Percentiles rank a stretch among this genome's conserved stretches.
Evolutionary conservation across 2,888 invertebrate genomes (phyloP).

Genomic region (Corbicula japonica): DNA sequence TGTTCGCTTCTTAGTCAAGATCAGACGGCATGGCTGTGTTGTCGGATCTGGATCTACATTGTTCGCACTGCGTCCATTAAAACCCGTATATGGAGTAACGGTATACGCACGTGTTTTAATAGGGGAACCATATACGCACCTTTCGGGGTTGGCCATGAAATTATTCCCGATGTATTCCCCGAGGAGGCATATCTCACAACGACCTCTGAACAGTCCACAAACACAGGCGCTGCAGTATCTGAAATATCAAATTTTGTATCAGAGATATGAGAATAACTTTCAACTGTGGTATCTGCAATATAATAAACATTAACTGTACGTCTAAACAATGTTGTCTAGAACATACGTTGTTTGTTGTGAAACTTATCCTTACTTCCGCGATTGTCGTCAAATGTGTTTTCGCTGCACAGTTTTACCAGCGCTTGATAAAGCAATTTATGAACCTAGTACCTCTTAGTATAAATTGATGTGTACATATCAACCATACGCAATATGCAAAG

Average conservation of each 20-base stretch:
- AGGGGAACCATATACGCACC: neutral
- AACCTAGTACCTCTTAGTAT: no score
- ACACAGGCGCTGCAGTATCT: slow-evolving; percentile 10
- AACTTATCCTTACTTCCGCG: no score
- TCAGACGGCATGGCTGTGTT: neutral
- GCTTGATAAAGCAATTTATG: no score
- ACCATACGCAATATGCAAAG: no score
- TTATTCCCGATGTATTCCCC: neutral
- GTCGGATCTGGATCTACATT: neutral
- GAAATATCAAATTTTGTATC: neutral
- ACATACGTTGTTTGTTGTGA: no score
- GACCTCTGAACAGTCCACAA: neutral
- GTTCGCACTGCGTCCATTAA: neutral
- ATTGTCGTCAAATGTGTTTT: no score
- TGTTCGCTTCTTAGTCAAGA: no score
- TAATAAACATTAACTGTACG: neutral
- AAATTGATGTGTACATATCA: no score
- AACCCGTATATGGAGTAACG: neutral
- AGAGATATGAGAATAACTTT: neutral
- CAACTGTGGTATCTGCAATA: neutral
- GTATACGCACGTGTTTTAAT: neutral
- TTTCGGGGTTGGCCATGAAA: neutral
- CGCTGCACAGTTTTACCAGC: no score
- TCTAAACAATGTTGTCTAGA: no score
- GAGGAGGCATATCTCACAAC: neutral